Conservation (phyloP, 2,888 invertebrate species). For the Himalopsyche tibetana region DNA sequence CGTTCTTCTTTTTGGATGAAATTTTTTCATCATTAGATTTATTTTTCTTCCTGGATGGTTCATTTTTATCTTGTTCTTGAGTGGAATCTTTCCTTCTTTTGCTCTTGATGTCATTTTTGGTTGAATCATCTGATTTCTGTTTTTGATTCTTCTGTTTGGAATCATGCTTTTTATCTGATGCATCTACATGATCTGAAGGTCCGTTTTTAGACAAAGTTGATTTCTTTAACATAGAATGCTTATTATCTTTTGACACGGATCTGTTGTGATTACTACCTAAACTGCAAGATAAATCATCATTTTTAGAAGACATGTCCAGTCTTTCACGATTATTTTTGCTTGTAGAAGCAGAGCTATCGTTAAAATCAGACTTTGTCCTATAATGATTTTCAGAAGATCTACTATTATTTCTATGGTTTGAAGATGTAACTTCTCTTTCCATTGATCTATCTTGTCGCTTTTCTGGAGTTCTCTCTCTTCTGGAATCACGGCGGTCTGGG, state of each 20-base stretch:
- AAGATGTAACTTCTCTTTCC: constrained; percentile 20
- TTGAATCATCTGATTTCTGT: not conserved
- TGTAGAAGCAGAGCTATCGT: not conserved
- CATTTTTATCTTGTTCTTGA: constrained; percentile 66
- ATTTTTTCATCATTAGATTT: constrained; percentile 67
- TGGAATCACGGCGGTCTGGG: not conserved
- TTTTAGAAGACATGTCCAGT: not conserved
- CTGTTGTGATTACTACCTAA: not conserved
- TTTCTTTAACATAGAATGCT: not conserved
- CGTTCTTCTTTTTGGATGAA: constrained; percentile 70
- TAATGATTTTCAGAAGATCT: not conserved
- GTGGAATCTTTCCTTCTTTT: constrained; percentile 61
- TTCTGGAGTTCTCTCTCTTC: constrained; percentile 22
- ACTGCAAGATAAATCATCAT: not conserved
- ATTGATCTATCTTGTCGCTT: constrained; percentile 18
- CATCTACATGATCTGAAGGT: not conserved
- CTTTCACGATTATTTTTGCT: constrained; percentile 21
- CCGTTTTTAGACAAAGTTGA: not conserved
- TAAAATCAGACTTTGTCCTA: not conserved
- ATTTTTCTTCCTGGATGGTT: constrained; percentile 68
- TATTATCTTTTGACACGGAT: not conserved
- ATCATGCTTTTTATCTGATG: constrained; percentile 12
- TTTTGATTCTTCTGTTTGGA: constrained; percentile 14
- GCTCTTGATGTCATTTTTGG: constrained; percentile 66
- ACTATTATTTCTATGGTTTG: constrained; percentile 32